These are phyloP conservation scores for Dipus sagitta DNA, from an alignment of 2,797 vertebrate species.

Conservation along the genomic window DNA sequence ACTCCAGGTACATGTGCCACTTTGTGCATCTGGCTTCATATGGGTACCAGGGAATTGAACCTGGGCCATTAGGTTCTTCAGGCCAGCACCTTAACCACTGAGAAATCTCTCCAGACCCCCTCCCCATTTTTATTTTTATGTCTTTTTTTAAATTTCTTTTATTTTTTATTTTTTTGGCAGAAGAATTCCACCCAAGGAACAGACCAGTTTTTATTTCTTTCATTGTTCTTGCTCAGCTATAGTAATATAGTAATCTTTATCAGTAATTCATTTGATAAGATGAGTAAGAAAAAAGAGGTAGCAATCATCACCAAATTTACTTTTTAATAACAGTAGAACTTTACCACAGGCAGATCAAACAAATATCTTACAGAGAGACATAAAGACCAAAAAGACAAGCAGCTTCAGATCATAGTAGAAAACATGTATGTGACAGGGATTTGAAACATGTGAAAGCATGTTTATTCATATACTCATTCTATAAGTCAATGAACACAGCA, in stretches of 20 bases:
- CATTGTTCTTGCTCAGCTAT: background rate
- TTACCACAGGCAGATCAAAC: background rate
- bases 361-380: background rate
- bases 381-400: background rate
- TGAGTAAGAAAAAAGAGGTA: background rate
- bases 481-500: background rate
- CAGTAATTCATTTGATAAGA: background rate
- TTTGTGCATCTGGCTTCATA: no score
- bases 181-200: no score
- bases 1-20: no score
- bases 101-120: no score
- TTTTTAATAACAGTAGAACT: background rate
- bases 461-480: background rate
- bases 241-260: slow-evolving; percentile 23
- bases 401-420: background rate
- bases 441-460: background rate
- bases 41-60: no score
- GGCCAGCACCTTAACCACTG: no score
- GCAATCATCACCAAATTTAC: background rate
- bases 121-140: background rate
- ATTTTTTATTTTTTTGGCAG: background rate
- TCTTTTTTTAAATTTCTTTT: slow-evolving; percentile 15
- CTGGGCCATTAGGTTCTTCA: no score
- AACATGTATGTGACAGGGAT: background rate
- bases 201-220: slow-evolving; percentile 3